Percentiles rank a stretch among this genome's conserved stretches.
Conservation (phyloP, 1,140 invertebrate species). For the Eupeodes corollae region DNA sequence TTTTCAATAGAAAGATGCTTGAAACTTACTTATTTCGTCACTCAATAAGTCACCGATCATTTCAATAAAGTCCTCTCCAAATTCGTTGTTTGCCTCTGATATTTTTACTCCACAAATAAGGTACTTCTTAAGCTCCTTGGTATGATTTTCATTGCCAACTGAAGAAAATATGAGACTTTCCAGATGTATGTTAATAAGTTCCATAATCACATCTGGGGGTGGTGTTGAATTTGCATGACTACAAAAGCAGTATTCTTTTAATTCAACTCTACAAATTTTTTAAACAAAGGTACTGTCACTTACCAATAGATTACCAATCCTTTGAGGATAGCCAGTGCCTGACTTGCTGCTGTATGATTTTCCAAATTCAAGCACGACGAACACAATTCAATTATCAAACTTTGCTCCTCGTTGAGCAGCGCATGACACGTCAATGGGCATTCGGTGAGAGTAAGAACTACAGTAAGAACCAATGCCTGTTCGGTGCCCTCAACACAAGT, state of each 20-base stretch:
- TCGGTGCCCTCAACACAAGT: slow-evolving; percentile 27
- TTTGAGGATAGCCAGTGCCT: slow-evolving; percentile 55
- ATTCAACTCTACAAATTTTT: neutral
- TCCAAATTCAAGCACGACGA: slow-evolving; percentile 47
- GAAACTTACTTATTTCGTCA: slow-evolving; percentile 13
- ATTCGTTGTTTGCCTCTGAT: slow-evolving; percentile 21
- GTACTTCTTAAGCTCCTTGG: slow-evolving; percentile 19
- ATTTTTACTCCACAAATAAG: slow-evolving; percentile 28
- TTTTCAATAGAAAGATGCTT: neutral
- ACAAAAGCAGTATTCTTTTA: too few species aligned
- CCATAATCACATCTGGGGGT: slow-evolving; percentile 14
- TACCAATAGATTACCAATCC: slow-evolving; percentile 54
- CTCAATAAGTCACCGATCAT: slow-evolving; percentile 29
- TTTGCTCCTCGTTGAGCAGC: slow-evolving; percentile 40
- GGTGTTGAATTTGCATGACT: slow-evolving; percentile 21
- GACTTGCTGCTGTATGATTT: slow-evolving; percentile 51
- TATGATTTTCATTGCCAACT: slow-evolving; percentile 20
- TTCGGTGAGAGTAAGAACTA: slow-evolving; percentile 44
- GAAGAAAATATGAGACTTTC: slow-evolving; percentile 31
- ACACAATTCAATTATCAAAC: slow-evolving; percentile 41
- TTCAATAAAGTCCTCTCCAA: slow-evolving; percentile 25
- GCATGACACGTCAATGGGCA: slow-evolving; percentile 45
- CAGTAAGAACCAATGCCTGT: slow-evolving; percentile 30
- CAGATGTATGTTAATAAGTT: slow-evolving; percentile 33
- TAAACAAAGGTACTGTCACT: slow-evolving; percentile 7